Evolutionary conservation across 2,797 vertebrate genomes (phyloP), one percentile per base, ranked within the genome.

Genomic region (Vireo griseus): DNA sequence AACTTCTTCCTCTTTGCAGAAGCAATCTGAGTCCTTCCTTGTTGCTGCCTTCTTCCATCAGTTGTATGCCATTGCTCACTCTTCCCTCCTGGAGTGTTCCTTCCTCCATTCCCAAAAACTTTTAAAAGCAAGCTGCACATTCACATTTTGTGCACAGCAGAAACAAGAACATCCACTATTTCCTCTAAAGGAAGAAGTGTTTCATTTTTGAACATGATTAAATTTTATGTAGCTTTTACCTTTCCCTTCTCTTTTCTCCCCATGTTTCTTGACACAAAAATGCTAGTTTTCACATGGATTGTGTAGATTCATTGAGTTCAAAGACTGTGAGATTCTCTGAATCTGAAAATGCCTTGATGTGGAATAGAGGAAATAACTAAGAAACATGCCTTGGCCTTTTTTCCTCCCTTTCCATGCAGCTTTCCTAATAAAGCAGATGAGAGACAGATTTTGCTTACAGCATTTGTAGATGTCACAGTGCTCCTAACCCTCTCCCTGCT

Each of bases 341-440:
- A 44, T 75, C 61, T 50, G 65, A 86, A 84, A 47, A 45, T 18
- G 18, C 63, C 55, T 90, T 4, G 0, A 13, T 37, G 40, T 22
- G n/a, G 58, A 89, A 69, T 10, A 58, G 58, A 71, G 18, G n/a
- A 81, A 96, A 87, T 86, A 74, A 51, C 40, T 74, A 10, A 68
- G 65, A 79, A 92, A 87, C 31, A 40, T 7, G 39, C 33, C 42
- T 5, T 24, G 37, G 50, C 42, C n/a, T 76, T 94, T 85, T 35
- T 77, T 7, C 33, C 22, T 66, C 50, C 24, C 20, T 91, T 92
- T 88, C 61, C 4, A 3, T 68, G 42, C 61, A 69, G 52, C 18
- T 88, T 82, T 75, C 66, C 66, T 91, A 91, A 75, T 69, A 92
- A 85, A 75, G 61, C 50, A 90, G 66, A 86, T 62, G n/a, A 84